Percentiles rank a stretch among this genome's conserved stretches.
These are phyloP conservation scores for Rhombomys opimus DNA, from an alignment of 2,113 vertebrate species.

Conservation along the genomic window DNA sequence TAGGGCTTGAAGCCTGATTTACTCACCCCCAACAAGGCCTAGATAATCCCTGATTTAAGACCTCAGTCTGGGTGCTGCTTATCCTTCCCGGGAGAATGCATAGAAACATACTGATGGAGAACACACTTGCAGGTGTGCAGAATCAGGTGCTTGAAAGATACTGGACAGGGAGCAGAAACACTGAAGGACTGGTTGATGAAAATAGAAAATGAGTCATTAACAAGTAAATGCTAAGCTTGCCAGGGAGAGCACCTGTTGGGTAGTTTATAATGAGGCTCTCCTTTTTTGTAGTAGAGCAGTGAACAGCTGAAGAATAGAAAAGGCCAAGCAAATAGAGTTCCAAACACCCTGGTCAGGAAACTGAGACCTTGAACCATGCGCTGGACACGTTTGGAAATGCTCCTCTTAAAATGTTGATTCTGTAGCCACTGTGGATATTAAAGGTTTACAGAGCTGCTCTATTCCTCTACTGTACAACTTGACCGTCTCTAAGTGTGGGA, in stretches of 20 bases:
- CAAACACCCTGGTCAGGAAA: background rate
- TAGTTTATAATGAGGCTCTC: background rate
- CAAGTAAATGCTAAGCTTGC: background rate
- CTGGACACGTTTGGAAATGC: background rate
- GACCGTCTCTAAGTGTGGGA: background rate
- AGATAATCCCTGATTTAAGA: background rate
- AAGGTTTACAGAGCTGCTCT: background rate
- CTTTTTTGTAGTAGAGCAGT: background rate
- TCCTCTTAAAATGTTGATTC: background rate
- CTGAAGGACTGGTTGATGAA: background rate
- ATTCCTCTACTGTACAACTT: background rate
- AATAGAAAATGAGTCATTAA: background rate
- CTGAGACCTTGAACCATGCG: background rate
- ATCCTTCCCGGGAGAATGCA: background rate
- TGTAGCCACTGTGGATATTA: background rate
- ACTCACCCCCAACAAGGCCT: background rate
- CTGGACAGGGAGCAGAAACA: background rate
- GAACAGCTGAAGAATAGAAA: background rate
- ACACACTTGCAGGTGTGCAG: background rate
- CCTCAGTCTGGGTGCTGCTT: background rate
- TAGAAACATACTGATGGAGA: background rate
- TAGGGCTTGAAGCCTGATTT: background rate
- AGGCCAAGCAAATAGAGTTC: background rate
- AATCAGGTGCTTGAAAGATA: background rate
- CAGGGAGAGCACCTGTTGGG: background rate